Conservation (phyloP, 2,113 vertebrate genomes). For the Oxyruncus cristatus region DNA sequence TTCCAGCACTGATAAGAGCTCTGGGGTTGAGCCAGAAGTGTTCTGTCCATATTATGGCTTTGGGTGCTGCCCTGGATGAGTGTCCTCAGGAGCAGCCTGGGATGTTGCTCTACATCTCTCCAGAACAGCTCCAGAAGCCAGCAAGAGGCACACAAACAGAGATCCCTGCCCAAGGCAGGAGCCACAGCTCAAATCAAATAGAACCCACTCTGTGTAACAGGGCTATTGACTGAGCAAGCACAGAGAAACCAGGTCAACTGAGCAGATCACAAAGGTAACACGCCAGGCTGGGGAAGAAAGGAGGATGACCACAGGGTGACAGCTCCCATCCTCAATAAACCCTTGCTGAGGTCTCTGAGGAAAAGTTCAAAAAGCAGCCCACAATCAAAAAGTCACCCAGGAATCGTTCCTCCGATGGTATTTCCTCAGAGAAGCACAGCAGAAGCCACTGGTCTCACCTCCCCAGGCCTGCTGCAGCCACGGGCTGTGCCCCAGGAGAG, state of each 20-base stretch:
- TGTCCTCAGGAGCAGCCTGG: fast-evolving
- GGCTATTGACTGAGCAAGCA: not conserved
- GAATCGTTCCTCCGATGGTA: not conserved
- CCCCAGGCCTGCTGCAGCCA: not conserved
- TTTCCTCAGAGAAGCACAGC: not conserved
- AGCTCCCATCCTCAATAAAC: not conserved
- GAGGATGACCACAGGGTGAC: not conserved
- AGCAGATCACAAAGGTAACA: not conserved
- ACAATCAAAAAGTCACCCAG: not conserved
- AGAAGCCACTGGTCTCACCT: not conserved
- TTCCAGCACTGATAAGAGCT: not conserved
- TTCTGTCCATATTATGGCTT: not conserved
- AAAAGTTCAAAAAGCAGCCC: not conserved
- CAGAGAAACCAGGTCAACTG: not conserved
- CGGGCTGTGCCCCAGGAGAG: not conserved
- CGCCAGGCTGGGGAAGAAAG: not conserved
- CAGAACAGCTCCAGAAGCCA: not conserved
- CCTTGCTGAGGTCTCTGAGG: not conserved
- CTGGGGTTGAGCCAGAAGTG: not conserved
- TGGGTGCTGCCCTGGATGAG: not conserved
- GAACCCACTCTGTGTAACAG: not conserved
- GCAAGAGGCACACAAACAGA: not conserved
- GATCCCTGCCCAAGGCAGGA: not conserved
- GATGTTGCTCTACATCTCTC: not conserved
- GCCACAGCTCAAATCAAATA: not conserved